A percentile compares a stretch with the other conserved stretches of the same genome.
phyloP scores from a whole-genome alignment of 2,797 vertebrate species.

The Taeniopygia guttata region DNA sequence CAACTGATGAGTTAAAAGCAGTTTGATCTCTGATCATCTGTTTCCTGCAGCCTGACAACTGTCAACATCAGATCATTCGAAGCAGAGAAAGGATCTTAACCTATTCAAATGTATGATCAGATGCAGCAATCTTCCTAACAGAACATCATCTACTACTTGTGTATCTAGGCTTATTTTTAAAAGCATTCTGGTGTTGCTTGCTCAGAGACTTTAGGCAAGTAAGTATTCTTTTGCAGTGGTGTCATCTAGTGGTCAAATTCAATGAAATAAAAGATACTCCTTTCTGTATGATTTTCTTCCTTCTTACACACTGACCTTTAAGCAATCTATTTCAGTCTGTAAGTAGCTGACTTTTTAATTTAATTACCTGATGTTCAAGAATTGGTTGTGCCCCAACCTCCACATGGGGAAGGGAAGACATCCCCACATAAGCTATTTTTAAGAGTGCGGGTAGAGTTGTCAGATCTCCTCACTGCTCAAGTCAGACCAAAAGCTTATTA shows the following conservation, averaged over 20 bases:
- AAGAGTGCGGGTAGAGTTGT: neutral
- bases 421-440: neutral
- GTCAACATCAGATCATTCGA: neutral
- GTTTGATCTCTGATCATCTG: neutral
- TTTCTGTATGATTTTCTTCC: neutral
- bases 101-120: neutral
- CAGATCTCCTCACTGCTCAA: neutral
- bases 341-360: neutral
- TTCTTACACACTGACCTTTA: neutral
- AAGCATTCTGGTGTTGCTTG: neutral
- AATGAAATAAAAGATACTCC: neutral
- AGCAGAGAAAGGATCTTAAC: neutral
- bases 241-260: conserved; percentile 60
- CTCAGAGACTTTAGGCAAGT: neutral
- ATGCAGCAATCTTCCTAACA: neutral
- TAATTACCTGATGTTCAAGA: neutral
- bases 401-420: neutral
- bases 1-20: neutral
- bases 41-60: neutral
- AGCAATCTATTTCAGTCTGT: neutral
- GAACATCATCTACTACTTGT: neutral
- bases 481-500: neutral
- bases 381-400: neutral
- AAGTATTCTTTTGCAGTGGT: neutral
- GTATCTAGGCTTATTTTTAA: neutral